Conservation (phyloP, 2,113 vertebrate species). For the Cheilinus undulatus region DNA sequence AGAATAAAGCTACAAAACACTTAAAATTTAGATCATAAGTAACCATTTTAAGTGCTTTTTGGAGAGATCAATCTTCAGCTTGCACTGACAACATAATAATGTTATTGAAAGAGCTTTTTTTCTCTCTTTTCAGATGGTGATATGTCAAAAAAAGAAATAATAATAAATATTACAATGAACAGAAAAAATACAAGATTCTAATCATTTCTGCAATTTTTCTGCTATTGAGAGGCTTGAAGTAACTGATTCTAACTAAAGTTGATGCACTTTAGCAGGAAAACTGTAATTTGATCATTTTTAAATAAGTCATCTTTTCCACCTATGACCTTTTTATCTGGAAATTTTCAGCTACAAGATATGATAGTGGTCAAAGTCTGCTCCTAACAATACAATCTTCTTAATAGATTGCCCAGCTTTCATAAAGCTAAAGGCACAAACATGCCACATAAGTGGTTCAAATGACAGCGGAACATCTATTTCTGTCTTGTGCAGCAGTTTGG, state of each 20-base stretch:
- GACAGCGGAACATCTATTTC: not conserved
- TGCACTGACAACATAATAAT: not conserved
- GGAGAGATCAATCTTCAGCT: not conserved
- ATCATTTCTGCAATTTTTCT: too few species aligned
- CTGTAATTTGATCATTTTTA: too few species aligned
- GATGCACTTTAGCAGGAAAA: not conserved
- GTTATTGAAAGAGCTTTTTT: not conserved
- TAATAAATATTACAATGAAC: not conserved
- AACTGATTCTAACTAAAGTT: not conserved
- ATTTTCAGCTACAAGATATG: constrained; percentile 1
- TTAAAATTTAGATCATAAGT: not conserved
- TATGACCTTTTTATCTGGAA: not conserved
- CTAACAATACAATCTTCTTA: constrained; percentile 1
- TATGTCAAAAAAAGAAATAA: too few species aligned
- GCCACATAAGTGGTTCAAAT: not conserved
- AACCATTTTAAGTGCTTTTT: not conserved
- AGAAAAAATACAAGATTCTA: too few species aligned
- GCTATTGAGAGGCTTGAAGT: too few species aligned
- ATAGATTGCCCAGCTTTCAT: constrained; percentile 4
- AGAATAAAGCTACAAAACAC: constrained; percentile 2
- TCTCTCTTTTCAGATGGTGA: too few species aligned
- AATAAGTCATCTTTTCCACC: not conserved
- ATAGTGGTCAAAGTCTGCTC: constrained; percentile 34
- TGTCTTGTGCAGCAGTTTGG: not conserved
- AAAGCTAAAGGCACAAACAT: not conserved